Percentiles rank a stretch among this genome's conserved stretches.
Conservation (phyloP, 2,888 invertebrate species). For the Axea sp. region DNA sequence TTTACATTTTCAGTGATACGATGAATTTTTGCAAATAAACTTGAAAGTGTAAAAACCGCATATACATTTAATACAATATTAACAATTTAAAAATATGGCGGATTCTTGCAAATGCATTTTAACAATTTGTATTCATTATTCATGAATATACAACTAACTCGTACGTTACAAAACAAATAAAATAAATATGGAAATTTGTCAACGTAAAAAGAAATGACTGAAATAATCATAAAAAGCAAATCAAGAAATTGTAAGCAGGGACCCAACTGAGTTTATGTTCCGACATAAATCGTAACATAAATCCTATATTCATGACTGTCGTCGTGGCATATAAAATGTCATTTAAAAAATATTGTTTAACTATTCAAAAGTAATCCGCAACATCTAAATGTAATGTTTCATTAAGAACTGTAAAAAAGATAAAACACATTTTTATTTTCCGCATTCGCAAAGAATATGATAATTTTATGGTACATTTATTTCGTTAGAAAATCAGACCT, state of each 20-base stretch:
- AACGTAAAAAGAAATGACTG: slow-evolving; percentile 4
- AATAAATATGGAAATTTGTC: too few species aligned
- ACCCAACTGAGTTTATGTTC: slow-evolving; percentile 5
- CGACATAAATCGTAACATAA: slow-evolving; percentile 4
- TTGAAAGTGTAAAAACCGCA: too few species aligned
- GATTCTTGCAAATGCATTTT: too few species aligned
- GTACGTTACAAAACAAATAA: too few species aligned
- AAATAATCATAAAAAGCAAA: slow-evolving; percentile 7
- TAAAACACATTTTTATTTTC: slow-evolving; percentile 5
- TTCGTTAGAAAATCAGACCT: slow-evolving; percentile 34
- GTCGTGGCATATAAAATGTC: slow-evolving; percentile 6
- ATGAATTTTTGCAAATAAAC: too few species aligned
- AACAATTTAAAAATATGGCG: too few species aligned
- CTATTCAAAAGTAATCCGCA: slow-evolving; percentile 4
- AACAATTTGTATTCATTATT: too few species aligned
- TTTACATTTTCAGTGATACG: too few species aligned
- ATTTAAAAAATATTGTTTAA: slow-evolving; percentile 8
- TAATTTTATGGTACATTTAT: slow-evolving; percentile 39
- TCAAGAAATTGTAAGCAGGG: neutral
- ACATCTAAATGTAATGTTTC: slow-evolving; percentile 25
- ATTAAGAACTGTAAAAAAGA: slow-evolving; percentile 25
- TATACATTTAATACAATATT: too few species aligned
- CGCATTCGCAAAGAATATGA: slow-evolving; percentile 13
- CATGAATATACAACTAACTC: too few species aligned
- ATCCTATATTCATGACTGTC: slow-evolving; percentile 20